Evolutionary conservation across 2,888 invertebrate genomes (phyloP), one percentile per base, ranked within the genome.

Genomic region (Salpingus planirostris): DNA sequence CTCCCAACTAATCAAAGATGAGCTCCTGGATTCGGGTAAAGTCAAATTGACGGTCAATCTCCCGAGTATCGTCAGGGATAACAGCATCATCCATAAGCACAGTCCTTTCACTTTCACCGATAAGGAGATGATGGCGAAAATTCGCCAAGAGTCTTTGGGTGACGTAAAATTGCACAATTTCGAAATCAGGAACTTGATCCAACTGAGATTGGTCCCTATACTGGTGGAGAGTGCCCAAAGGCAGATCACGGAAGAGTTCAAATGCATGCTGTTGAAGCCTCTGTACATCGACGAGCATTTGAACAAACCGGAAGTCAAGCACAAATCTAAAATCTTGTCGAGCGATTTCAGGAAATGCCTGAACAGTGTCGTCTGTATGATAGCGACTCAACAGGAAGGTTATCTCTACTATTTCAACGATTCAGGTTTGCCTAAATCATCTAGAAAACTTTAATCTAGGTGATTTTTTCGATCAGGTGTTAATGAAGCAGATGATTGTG

Each of bases 321-420:
- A 24, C 13, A 40, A 46, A 14, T 29, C 18, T 2, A 26, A 25
- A 5, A 30, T 48, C 3, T 49, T 78, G 1, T 68, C 68, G 39
- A 78, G 78, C 2, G 64, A 67, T 2, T 69, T 66, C 42, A 69
- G 74, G 45, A 65, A 67, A 40, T 64, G 68, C 33, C 66, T 79
- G 27, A 70, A 73, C 29, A 78, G 78, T 3, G 66, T 78, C 23
- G 70, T 71, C 15, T 77, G 77, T 42, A 66, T 80, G 52, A 67
- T 78, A 48, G 78, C 73, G 24, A 76, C 78, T 0, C 67, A 70
- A 14, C 76, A 77, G 50, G 80, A 81, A 54, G 85, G 83, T 8
- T 83, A 78, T 58, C 63, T 85, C 33, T 84, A 82, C 57, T 76
- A 80, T 48, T 78, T 81, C 48, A 68, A 70, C 31, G 70, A 69